Evolutionary conservation across 2,888 invertebrate genomes (phyloP).

Genomic region (Esperia sulphurella): DNA sequence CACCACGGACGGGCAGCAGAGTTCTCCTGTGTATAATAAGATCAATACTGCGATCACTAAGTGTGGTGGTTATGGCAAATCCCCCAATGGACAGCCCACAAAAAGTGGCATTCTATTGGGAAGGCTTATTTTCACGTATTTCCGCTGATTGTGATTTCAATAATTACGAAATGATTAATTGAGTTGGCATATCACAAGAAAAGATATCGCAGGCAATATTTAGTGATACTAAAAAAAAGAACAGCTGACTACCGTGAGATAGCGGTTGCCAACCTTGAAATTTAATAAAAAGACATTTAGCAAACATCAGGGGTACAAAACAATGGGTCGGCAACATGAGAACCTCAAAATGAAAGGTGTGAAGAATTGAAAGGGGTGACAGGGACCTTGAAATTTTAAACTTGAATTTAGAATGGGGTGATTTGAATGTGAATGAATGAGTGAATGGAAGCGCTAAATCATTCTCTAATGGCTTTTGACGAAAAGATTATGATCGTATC

Average conservation of each 20-base stretch:
- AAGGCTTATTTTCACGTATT: too few relatives aligned
- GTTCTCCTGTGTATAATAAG: too few relatives aligned
- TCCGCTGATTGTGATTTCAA: too few relatives aligned
- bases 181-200: neutral
- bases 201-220: neutral
- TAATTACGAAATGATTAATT: too few relatives aligned
- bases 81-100: too few relatives aligned
- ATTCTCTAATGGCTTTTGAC: constrained; percentile 17
- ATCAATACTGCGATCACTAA: too few relatives aligned
- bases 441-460: constrained; percentile 19
- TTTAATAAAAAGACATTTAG: constrained; percentile 44
- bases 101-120: too few relatives aligned
- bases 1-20: too few relatives aligned
- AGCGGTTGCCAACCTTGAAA: constrained; percentile 36
- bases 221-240: constrained; percentile 1
- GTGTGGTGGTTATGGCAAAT: too few relatives aligned
- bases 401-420: constrained; percentile 10
- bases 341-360: constrained; percentile 30
- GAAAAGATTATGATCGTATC: constrained; percentile 12
- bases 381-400: constrained; percentile 24
- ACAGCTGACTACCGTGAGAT: constrained; percentile 40
- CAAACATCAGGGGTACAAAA: constrained; percentile 43
- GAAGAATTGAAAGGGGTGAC: constrained; percentile 25
- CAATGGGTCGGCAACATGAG: constrained; percentile 30
- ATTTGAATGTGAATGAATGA: constrained; percentile 27